These are phyloP conservation scores for Drosophila jambulina DNA, from an alignment of 1,140 invertebrate genomes.

Conservation along the genomic window DNA sequence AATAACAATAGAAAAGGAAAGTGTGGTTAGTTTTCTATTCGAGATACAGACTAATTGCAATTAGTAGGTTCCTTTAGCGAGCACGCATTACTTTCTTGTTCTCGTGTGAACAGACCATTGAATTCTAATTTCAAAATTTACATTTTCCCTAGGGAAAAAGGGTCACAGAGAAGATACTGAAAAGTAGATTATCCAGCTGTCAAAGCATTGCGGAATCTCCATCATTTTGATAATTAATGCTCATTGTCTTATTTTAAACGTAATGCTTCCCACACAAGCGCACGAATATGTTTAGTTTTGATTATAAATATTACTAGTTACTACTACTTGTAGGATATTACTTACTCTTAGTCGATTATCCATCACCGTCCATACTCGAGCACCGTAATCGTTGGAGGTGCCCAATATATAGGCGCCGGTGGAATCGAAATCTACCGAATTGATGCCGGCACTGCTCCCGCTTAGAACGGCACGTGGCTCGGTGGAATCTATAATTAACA, in stretches of 20 bases:
- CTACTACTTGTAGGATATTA: not conserved
- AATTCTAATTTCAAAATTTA: conserved; percentile 8
- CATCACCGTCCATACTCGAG: conserved; percentile 95
- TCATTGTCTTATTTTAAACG: conserved; percentile 11
- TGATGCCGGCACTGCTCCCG: conserved; percentile 97
- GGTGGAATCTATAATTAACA: conserved; percentile 86
- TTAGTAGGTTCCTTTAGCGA: conserved; percentile 4
- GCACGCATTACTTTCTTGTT: conserved; percentile 10
- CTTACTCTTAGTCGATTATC: conserved; percentile 94
- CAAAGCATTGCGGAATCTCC: conserved; percentile 9
- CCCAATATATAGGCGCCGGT: conserved; percentile 94
- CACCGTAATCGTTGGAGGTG: conserved; percentile 97
- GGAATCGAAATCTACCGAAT: conserved; percentile 97
- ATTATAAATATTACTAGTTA: conserved; percentile 9
- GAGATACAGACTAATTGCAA: conserved; percentile 27
- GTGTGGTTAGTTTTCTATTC: conserved; percentile 8
- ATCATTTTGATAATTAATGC: conserved; percentile 20
- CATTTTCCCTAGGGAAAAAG: conserved; percentile 12
- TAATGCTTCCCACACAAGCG: conserved; percentile 6
- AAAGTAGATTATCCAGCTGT: conserved; percentile 19
- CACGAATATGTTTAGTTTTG: conserved; percentile 7
- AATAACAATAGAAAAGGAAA: conserved; percentile 48
- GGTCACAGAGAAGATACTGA: conserved; percentile 4
- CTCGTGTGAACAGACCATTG: conserved; percentile 11
- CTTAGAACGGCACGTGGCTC: conserved; percentile 92